phyloP scores from a whole-genome alignment of 1,140 invertebrate genomes.

The Berghia stephanieae region DNA sequence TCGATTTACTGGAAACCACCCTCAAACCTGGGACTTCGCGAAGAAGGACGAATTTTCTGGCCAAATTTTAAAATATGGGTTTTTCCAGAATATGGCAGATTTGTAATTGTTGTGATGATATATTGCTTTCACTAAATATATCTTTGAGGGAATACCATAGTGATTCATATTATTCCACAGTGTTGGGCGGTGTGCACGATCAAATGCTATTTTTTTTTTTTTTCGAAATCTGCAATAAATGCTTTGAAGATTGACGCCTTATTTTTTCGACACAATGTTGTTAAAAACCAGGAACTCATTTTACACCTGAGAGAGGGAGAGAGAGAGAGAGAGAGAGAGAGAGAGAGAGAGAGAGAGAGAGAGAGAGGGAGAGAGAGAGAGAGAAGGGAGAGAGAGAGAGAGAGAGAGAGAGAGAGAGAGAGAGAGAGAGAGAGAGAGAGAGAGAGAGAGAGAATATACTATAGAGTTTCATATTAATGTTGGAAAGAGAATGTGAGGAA shows the following conservation, averaged over 20 bases:
- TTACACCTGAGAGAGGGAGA: not conserved
- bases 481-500: not conserved
- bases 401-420: not conserved
- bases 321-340: constrained; percentile 5
- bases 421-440: not conserved
- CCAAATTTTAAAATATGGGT: too few species aligned
- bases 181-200: not conserved
- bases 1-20: too few species aligned
- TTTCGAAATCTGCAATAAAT: too few species aligned
- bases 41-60: too few species aligned
- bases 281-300: too few species aligned
- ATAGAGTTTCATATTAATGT: not conserved
- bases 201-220: not conserved
- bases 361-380: not conserved
- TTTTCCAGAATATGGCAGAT: not conserved
- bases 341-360: constrained; percentile 13
- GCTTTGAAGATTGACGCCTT: not conserved
- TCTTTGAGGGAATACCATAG: not conserved
- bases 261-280: not conserved
- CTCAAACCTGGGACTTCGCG: too few species aligned
- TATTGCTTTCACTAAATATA: not conserved
- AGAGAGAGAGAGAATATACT: not conserved
- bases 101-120: not conserved
- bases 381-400: not conserved
- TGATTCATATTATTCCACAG: not conserved